Evolutionary conservation across 1,140 invertebrate genomes (phyloP).

Genomic region (Saccostrea glomerata): DNA sequence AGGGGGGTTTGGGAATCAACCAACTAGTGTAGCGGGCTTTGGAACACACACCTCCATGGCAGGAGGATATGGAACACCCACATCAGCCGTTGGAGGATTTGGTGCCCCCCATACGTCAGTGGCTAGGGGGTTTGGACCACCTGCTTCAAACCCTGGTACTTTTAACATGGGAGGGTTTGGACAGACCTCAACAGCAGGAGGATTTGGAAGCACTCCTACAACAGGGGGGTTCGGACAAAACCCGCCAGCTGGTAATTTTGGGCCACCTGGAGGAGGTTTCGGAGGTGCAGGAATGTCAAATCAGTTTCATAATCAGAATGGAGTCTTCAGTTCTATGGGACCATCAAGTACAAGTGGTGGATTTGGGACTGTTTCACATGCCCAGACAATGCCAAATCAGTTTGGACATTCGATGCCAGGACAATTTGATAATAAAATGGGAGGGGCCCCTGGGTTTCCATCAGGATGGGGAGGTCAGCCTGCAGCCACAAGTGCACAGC

Average conservation of each 20-base stretch:
- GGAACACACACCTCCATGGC: neutral
- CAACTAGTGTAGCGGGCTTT: neutral
- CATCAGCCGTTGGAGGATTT: neutral
- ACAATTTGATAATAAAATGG: constrained; percentile 48
- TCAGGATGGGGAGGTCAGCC: constrained; percentile 37
- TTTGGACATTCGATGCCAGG: constrained; percentile 44
- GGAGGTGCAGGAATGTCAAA: constrained; percentile 34
- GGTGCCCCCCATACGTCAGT: neutral
- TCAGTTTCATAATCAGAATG: constrained; percentile 37
- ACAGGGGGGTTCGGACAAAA: constrained; percentile 34
- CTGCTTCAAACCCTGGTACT: neutral
- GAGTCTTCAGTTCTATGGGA: constrained; percentile 45
- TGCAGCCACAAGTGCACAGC: constrained; percentile 24
- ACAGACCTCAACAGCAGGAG: constrained; percentile 28
- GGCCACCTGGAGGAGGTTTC: constrained; percentile 23
- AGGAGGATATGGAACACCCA: neutral
- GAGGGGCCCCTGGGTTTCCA: constrained; percentile 3
- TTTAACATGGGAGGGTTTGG: constrained; percentile 23
- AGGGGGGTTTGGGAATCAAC: neutral
- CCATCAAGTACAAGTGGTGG: constrained; percentile 41
- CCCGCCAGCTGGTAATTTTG: neutral
- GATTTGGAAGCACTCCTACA: constrained; percentile 15
- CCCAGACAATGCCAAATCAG: constrained; percentile 44
- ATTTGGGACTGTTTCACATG: constrained; percentile 43
- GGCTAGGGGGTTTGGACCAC: constrained; percentile 1